Evolutionary conservation across 1,140 invertebrate species (phyloP), one percentile per base, ranked within the genome.

Genomic region (Lepidostoma basale): DNA sequence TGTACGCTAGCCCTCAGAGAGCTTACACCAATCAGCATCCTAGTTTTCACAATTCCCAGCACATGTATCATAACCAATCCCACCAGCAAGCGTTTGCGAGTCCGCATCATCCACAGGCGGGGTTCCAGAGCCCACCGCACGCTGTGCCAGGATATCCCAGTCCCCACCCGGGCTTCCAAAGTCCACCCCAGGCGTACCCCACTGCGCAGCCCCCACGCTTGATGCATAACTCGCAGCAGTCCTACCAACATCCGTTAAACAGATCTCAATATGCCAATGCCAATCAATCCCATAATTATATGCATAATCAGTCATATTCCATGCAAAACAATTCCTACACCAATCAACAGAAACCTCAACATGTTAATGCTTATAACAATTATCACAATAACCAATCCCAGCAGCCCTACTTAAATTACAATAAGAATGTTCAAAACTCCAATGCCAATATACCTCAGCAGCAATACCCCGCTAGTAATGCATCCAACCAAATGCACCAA

Each of bases 131-230:
- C 64, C 78, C 80, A 0, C 77, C 76, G 3, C 79, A 83, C 40
- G 26, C 23, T n/a, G n/a, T 26, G 10, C 79, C 82, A n/a, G 30
- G 26, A 3, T 64, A 44, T 25, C 1, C 58, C 12, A 75, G 75
- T 33, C 80, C 80, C 45, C 78, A 79, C 76, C 73, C 78, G 23
- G 77, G 76, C 1, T 82, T 81, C 56, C 79, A 80, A 26, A 81
- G 77, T 67, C 78, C 80, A 0, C 77, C 76, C 3, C 79, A 82
- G n/a, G n/a, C n/a, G n/a, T n/a, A n/a, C n/a, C n/a, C n/a, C n/a
- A n/a, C 9, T 54, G 20, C 49, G 14, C 49, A 23, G 49, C 74
- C 74, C 28, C 80, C 80, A 54, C 78, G 78, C 76, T 72, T 79
- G 36, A 77, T 80, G 47, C 79, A 79, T 23, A 81, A 76, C 63